A percentile compares a stretch with the other conserved stretches of the same genome.
Conservation (phyloP, 2,797 vertebrate genomes). For the Podarcis lilfordi region DNA sequence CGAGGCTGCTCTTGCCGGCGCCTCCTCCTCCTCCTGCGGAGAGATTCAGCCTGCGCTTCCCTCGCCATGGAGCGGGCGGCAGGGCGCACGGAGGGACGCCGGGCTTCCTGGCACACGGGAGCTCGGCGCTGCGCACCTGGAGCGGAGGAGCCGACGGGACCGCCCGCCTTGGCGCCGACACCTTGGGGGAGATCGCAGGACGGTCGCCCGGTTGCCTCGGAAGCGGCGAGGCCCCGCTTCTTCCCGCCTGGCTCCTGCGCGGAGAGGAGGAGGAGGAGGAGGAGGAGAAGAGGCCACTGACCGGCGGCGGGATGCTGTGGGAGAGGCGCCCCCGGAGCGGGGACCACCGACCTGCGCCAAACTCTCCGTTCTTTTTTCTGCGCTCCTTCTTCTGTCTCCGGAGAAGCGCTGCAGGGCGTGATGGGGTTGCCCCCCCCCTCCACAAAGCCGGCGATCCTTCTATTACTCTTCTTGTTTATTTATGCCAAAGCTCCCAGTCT, state of each 20-base stretch:
- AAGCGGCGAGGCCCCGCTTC: background rate
- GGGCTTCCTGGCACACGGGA: constrained; percentile 14
- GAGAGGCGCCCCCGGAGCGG: background rate
- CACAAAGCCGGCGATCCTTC: background rate
- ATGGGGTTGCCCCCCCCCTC: no score
- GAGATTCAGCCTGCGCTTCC: constrained; percentile 15
- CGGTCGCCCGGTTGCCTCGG: background rate
- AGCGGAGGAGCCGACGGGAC: constrained; percentile 1
- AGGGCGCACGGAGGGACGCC: constrained; percentile 17
- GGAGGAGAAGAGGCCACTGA: background rate
- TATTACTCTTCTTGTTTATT: no score
- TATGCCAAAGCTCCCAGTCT: background rate
- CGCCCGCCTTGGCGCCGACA: background rate
- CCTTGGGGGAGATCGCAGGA: background rate
- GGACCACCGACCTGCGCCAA: background rate
- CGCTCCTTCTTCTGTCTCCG: background rate
- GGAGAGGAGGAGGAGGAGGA: no score
- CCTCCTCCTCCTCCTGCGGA: background rate
- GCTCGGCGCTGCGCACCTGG: constrained; percentile 37
- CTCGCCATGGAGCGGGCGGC: constrained; percentile 33
- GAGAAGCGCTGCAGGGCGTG: background rate
- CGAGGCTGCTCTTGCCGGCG: background rate
- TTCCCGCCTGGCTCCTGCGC: background rate
- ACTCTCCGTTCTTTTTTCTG: background rate
- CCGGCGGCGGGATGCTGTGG: background rate